A percentile compares a stretch with the other conserved stretches of the same genome.
These are phyloP conservation scores for Vimba vimba DNA, from an alignment of 2,113 vertebrate genomes.

Conservation along the genomic window DNA sequence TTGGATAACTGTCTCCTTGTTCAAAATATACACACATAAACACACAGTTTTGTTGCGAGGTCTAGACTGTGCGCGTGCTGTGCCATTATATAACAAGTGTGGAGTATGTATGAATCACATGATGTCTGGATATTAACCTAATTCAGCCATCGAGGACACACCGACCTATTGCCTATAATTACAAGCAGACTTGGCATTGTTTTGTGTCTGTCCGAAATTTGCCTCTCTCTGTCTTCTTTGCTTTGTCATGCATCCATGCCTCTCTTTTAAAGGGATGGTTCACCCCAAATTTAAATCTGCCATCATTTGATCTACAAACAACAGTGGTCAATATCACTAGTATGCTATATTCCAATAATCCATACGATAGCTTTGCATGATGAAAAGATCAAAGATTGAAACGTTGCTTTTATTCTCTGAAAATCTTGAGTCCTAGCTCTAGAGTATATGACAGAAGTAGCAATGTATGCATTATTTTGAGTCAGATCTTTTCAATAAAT, in stretches of 20 bases:
- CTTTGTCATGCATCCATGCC: neutral
- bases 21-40: constrained; percentile 23
- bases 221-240: neutral
- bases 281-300: neutral
- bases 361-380: neutral
- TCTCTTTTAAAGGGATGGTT: constrained; percentile 16
- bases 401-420: neutral
- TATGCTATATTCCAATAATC: neutral
- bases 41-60: neutral
- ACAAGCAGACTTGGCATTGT: constrained; percentile 35
- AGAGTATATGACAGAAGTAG: too few relatives aligned
- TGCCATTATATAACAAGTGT: constrained; percentile 20
- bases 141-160: constrained; percentile 36
- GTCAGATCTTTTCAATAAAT: neutral
- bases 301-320: neutral
- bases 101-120: constrained; percentile 37
- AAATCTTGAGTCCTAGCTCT: neutral
- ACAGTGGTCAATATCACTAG: neutral
- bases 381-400: neutral
- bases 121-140: constrained; percentile 52
- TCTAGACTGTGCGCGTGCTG: constrained; percentile 19
- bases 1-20: constrained; percentile 41
- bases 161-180: constrained; percentile 39
- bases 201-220: constrained; percentile 9
- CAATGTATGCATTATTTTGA: too few relatives aligned